Conservation (phyloP, 64 coral and sea anemone species). For the Pocillopora damicornis region DNA sequence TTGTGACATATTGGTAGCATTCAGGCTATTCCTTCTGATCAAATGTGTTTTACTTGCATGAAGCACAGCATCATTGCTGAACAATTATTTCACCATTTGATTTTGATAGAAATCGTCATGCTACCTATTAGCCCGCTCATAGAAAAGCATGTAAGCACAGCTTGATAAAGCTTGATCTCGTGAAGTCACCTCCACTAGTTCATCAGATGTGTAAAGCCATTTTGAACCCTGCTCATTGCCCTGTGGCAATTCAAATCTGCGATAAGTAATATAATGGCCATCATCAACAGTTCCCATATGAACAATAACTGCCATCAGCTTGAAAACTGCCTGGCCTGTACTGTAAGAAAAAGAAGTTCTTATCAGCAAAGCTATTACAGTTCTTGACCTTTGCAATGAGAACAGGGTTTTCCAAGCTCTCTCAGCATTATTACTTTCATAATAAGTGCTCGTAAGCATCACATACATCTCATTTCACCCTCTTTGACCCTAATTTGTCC, state of each 20-base stretch:
- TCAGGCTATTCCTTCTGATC: neutral
- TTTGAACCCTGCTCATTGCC: neutral
- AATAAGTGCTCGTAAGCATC: too few species aligned
- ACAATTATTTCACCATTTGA: neutral
- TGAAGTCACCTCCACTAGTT: slow-evolving; percentile 56
- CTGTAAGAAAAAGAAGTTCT: neutral
- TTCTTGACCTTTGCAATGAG: too few species aligned
- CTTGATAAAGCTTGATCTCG: slow-evolving; percentile 70
- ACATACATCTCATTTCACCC: too few species aligned
- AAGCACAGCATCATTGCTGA: neutral
- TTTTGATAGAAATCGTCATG: neutral
- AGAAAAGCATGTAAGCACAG: slow-evolving; percentile 92
- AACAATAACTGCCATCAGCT: slow-evolving; percentile 86
- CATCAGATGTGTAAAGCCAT: slow-evolving; percentile 87
- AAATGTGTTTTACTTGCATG: neutral
- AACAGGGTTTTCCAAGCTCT: too few species aligned
- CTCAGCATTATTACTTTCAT: too few species aligned
- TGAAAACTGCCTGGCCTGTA: slow-evolving; percentile 49
- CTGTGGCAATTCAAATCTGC: slow-evolving; percentile 54
- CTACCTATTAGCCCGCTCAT: slow-evolving; percentile 55
- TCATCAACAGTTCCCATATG: slow-evolving; percentile 84
- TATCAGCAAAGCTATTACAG: too few species aligned
- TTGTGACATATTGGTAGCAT: neutral
- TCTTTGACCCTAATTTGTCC: too few species aligned
- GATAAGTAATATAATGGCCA: slow-evolving; percentile 97